Evolutionary conservation across 2,113 vertebrate genomes (phyloP), one percentile per base, ranked within the genome.

Genomic region (Delphinapterus leucas): DNA sequence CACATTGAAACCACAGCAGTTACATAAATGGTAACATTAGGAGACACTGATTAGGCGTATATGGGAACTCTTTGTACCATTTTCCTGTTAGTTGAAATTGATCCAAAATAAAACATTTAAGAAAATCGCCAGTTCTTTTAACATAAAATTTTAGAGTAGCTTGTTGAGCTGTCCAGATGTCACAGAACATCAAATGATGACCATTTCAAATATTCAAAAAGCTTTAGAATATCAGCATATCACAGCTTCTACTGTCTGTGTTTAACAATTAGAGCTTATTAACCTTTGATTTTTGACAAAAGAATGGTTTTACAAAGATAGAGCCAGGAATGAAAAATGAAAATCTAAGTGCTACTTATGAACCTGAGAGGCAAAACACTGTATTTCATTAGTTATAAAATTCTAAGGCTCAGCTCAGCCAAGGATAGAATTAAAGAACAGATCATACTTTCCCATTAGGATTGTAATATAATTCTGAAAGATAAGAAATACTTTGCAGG

Each of bases 211-310:
- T 33, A 67, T n/a, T 74, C 74, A 85, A n/a, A 85, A 33, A 71
- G 36, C 65, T 84, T 94, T 84, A 49, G 18, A 82, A 60, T 31
- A 80, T 70, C 49, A 76, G 65, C 73, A 88, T 47, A 95, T 67
- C 73, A 68, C 21, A 88, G 28, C 33, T 67, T 65, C 65, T 83
- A 8, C 77, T 92, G 20, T 44, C 36, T 89, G 38, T 71, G 70
- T 81, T 97, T 67, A 93, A 97, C 44, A 95, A 97, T 53, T 90
- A 77, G 73, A 71, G 96, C 90, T 98, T 98, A 96, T 89, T 88
- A 97, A 91, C 60, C 2, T 76, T 85, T 93, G 93, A 80, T 61
- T 97, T 74, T 97, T 97, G 79, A 87, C 82, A 97, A 89, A 96
- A 36, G 44, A 96, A 33, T 67, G 74, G 47, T 87, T 97, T 97